Evolutionary conservation across 1,140 invertebrate species (phyloP).

Genomic region (Heliconius hermathena): DNA sequence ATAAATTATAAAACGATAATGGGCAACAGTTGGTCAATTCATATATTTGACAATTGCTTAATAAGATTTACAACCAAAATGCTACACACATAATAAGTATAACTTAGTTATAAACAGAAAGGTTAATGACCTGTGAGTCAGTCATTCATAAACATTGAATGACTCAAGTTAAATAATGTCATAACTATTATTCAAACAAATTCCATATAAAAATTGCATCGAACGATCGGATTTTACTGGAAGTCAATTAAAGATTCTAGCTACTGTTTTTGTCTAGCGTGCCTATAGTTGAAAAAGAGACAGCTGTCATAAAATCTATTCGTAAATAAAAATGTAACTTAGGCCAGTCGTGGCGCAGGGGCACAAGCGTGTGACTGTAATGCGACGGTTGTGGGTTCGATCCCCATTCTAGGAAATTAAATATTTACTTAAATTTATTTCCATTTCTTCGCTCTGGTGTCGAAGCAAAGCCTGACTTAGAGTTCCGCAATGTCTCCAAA

Average conservation of each 20-base stretch:
- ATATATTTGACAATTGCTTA: not conserved
- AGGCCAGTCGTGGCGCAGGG: no score
- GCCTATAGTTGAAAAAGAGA: not conserved
- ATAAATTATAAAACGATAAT: not conserved
- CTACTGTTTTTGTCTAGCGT: not conserved
- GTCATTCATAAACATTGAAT: slow-evolving; percentile 62
- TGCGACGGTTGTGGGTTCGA: no score
- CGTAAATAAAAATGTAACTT: not conserved
- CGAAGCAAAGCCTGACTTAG: no score
- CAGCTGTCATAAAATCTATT: not conserved
- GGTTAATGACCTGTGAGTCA: slow-evolving; percentile 75
- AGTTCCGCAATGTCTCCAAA: no score
- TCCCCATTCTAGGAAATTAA: no score
- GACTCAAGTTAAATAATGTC: slow-evolving; percentile 52
- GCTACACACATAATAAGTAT: slow-evolving; percentile 32
- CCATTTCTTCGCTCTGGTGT: no score
- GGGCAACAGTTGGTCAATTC: not conserved
- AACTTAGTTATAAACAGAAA: slow-evolving; percentile 48
- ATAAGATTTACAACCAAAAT: slow-evolving; percentile 20
- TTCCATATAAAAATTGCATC: slow-evolving; percentile 17
- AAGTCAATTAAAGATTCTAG: not conserved
- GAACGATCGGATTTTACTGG: not conserved
- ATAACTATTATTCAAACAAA: slow-evolving; percentile 35
- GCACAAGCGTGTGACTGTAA: no score
- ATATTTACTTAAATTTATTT: no score